Conservation (phyloP, 2,113 vertebrate genomes). For the Heteronetta atricapilla region DNA sequence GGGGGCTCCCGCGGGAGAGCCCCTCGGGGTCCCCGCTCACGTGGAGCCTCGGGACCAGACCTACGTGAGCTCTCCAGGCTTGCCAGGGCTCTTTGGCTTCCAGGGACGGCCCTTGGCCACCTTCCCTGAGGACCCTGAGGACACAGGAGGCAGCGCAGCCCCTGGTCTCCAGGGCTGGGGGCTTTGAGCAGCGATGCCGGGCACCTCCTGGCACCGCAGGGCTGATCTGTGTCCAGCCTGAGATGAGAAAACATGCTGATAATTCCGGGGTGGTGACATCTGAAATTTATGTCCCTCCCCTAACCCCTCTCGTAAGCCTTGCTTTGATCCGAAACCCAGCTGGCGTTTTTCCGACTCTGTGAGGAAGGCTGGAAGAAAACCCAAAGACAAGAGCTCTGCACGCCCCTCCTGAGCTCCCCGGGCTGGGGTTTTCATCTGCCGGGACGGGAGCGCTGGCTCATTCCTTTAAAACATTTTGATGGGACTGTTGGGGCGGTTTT, state of each 20-base stretch:
- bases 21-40: neutral
- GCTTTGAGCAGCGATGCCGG: neutral
- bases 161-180: neutral
- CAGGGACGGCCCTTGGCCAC: neutral
- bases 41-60: neutral
- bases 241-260: neutral
- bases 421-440: neutral
- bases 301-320: neutral
- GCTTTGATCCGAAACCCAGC: neutral
- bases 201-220: neutral
- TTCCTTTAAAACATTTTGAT: neutral
- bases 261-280: neutral
- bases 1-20: neutral
- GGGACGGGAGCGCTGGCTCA: rapidly evolving
- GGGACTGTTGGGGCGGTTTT: neutral
- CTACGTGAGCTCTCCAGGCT: neutral
- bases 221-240: neutral
- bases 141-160: neutral
- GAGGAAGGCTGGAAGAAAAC: neutral
- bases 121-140: neutral
- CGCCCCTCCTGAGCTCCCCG: rapidly evolving
- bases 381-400: neutral
- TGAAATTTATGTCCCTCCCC: neutral
- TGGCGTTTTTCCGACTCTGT: neutral
- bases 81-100: neutral